Conservation (phyloP, 2,888 invertebrate species). For the Meteorus colon region DNA sequence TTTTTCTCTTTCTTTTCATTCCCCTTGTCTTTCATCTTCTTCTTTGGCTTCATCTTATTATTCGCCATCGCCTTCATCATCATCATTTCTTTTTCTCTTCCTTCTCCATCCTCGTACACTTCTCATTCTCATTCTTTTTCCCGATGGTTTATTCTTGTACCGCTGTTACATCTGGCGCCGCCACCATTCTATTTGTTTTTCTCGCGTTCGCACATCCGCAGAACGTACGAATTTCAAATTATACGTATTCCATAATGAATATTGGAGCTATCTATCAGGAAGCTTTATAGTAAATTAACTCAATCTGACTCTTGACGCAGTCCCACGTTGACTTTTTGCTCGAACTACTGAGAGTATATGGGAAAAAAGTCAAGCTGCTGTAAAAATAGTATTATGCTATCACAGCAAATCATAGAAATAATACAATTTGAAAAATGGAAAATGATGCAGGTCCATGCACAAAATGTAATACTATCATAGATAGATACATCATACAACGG, state of each 20-base stretch:
- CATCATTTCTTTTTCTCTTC: slow-evolving; percentile 15
- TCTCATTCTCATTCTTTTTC: slow-evolving; percentile 19
- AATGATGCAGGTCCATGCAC: no score
- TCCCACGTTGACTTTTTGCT: no score
- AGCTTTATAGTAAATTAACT: no score
- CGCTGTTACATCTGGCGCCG: slow-evolving; percentile 47
- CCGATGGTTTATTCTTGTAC: slow-evolving; percentile 16
- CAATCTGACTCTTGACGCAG: no score
- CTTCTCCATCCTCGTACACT: neutral
- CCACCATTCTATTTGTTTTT: slow-evolving; percentile 69
- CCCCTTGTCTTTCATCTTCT: slow-evolving; percentile 28
- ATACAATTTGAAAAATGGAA: no score
- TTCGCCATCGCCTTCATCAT: slow-evolving; percentile 13
- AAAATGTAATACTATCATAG: no score
- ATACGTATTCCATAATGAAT: slow-evolving; percentile 70
- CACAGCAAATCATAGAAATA: no score
- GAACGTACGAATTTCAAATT: slow-evolving; percentile 70
- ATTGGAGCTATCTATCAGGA: slow-evolving; percentile 69
- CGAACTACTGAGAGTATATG: no score
- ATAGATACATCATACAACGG: no score
- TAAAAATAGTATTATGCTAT: no score
- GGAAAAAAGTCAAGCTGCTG: no score
- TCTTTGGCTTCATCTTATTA: slow-evolving; percentile 18
- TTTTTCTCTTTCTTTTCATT: slow-evolving; percentile 27
- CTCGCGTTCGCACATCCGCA: slow-evolving; percentile 69